These are phyloP conservation scores for Xylota segnis DNA, from an alignment of 2,888 invertebrate species.

Conservation along the genomic window DNA sequence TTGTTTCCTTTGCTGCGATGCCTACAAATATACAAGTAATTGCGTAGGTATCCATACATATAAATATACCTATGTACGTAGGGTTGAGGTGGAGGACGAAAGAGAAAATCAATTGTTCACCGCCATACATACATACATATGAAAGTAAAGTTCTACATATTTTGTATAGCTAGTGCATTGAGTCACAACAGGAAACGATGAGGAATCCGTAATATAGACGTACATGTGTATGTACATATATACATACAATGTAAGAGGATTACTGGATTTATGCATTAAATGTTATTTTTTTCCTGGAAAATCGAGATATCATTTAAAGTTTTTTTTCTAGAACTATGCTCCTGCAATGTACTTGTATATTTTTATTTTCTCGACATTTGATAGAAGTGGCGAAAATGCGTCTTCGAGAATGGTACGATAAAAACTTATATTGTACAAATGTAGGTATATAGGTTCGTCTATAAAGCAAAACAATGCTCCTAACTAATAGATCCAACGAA, in stretches of 20 bases:
- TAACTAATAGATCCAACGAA: no score
- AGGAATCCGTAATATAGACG: background rate
- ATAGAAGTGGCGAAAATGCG: no score
- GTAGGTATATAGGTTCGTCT: no score
- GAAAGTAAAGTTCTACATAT: constrained; percentile 46
- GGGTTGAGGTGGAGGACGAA: no score
- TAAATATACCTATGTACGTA: no score
- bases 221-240: background rate
- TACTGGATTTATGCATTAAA: background rate
- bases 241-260: background rate
- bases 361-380: no score
- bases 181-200: background rate
- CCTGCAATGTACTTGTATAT: no score
- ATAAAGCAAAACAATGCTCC: no score
- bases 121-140: background rate
- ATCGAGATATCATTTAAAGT: background rate
- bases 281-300: background rate
- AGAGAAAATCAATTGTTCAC: constrained; percentile 17
- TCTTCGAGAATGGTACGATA: no score
- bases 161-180: constrained; percentile 24
- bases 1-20: background rate
- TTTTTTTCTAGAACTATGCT: no score
- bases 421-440: no score
- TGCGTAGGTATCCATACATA: background rate
- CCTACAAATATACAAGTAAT: background rate